Conservation (phyloP, 2,797 vertebrate genomes). For the Gouania willdenowi region DNA sequence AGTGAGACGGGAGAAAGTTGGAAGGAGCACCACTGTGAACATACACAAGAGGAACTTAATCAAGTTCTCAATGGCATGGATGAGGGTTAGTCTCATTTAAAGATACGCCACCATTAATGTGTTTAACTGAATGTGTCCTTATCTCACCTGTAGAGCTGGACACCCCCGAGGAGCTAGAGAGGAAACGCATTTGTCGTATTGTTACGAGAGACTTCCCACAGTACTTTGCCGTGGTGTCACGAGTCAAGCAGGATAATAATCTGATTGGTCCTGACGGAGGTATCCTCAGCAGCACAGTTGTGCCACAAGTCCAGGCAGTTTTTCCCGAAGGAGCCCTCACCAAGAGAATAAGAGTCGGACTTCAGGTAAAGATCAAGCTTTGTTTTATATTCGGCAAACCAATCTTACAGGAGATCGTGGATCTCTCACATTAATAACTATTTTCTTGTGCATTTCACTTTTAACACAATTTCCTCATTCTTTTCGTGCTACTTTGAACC, state of each 20-base stretch:
- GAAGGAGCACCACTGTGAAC: constrained; percentile 97
- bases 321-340: constrained; percentile 96
- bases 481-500: no score
- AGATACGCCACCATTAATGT: rapidly evolving
- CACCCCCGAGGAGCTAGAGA: constrained; percentile 89
- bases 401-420: no score
- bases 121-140: not conserved
- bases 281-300: constrained; percentile 93
- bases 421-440: no score
- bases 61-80: constrained; percentile 97
- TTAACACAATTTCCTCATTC: no score
- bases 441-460: no score
- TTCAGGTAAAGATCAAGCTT: constrained; percentile 93
- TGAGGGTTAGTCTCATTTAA: constrained; percentile 79
- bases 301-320: constrained; percentile 93
- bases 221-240: constrained; percentile 95
- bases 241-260: constrained; percentile 95
- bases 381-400: no score
- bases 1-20: constrained; percentile 97
- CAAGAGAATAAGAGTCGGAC: constrained; percentile 93
- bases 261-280: constrained; percentile 96
- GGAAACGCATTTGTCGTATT: constrained; percentile 93
- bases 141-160: constrained; percentile 81
- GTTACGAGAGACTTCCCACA: constrained; percentile 97
- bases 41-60: constrained; percentile 93